A percentile compares a stretch with the other conserved stretches of the same genome.
These are phyloP conservation scores for Spondyliosoma cantharus DNA, from an alignment of 2,797 vertebrate genomes.

Conservation along the genomic window DNA sequence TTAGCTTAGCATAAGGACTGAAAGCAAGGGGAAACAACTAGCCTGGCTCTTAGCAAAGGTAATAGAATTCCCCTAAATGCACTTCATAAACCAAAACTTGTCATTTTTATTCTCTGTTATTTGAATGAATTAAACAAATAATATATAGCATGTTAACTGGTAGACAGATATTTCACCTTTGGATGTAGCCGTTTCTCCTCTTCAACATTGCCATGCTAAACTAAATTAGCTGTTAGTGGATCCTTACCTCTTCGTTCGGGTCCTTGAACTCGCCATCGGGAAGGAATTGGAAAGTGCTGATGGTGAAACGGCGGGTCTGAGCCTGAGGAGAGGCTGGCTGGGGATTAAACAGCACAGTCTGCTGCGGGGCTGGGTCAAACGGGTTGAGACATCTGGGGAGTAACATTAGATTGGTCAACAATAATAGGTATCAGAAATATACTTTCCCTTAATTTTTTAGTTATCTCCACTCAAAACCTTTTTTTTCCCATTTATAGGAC, in stretches of 20 bases:
- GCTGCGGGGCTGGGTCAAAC: slow-evolving; percentile 72
- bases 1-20: neutral
- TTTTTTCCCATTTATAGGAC: neutral
- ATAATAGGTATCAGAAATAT: neutral
- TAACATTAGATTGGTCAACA: neutral
- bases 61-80: neutral
- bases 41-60: neutral
- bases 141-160: neutral
- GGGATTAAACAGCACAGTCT: slow-evolving; percentile 51
- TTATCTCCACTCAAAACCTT: neutral
- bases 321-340: slow-evolving; percentile 50
- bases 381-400: slow-evolving; percentile 83
- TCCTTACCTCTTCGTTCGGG: slow-evolving; percentile 79
- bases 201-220: neutral
- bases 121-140: neutral
- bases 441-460: neutral
- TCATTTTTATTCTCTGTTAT: neutral
- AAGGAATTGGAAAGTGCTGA: slow-evolving; percentile 86
- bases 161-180: neutral
- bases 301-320: slow-evolving; percentile 82
- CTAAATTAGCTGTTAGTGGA: neutral
- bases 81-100: neutral
- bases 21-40: neutral
- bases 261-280: slow-evolving; percentile 64
- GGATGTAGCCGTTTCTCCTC: neutral